Percentiles rank a stretch among this genome's conserved stretches.
These are phyloP conservation scores for Charaxes varanes DNA, from an alignment of 1,140 invertebrate genomes.

Conservation along the genomic window DNA sequence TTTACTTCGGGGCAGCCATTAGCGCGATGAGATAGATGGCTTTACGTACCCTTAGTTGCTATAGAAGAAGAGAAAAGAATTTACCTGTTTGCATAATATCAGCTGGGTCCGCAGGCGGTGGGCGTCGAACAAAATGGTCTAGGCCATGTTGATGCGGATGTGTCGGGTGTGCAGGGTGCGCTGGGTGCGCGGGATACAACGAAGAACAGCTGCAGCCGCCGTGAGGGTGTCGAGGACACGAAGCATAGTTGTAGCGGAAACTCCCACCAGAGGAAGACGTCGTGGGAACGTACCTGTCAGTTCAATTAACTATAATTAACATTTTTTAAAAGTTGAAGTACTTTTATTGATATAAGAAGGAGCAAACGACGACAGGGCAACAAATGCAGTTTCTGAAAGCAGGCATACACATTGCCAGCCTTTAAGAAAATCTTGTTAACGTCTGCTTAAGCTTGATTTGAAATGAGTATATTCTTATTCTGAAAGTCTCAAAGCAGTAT, in stretches of 20 bases:
- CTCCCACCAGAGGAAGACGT: conserved; percentile 50
- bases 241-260: conserved; percentile 47
- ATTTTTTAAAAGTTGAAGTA: not conserved
- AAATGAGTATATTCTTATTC: no score
- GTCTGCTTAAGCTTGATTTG: no score
- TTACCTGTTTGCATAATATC: conserved; percentile 67
- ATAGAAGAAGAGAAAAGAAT: not conserved
- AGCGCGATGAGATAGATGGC: no score
- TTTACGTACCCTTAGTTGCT: not conserved
- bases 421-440: no score
- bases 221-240: conserved; percentile 54
- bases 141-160: conserved; percentile 48
- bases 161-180: conserved; percentile 51
- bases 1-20: no score
- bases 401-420: no score
- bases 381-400: no score
- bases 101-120: conserved; percentile 57
- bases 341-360: no score
- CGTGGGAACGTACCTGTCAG: conserved; percentile 57
- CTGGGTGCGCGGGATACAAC: conserved; percentile 46
- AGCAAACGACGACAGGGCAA: no score
- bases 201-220: conserved; percentile 50
- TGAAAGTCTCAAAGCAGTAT: no score
- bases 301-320: no score
- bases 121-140: conserved; percentile 57